Conservation (phyloP, 2,797 vertebrate species). For the Molossus molossus region DNA sequence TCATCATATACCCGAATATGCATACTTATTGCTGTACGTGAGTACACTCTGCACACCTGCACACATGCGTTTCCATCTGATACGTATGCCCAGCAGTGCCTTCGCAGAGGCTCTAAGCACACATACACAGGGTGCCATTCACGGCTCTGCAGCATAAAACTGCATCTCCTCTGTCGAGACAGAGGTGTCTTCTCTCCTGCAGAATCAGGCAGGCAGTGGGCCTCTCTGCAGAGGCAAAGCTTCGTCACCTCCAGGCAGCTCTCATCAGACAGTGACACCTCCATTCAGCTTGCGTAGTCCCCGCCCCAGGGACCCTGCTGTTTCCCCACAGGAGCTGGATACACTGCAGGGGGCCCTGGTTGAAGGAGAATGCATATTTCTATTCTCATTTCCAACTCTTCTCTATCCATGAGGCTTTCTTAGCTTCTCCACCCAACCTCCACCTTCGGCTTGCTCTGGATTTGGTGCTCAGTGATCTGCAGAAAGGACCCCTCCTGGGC, state of each 20-base stretch:
- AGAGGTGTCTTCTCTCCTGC: background rate
- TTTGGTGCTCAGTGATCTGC: background rate
- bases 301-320: background rate
- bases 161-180: background rate
- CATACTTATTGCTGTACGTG: rapidly evolving
- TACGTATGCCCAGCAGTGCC: background rate
- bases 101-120: too few species aligned
- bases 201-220: background rate
- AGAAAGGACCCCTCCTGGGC: background rate
- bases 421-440: background rate
- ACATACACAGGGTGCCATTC: rapidly evolving
- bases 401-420: background rate
- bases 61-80: background rate
- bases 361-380: background rate
- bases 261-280: slow-evolving; percentile 45
- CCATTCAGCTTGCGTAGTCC: background rate
- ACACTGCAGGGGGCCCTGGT: background rate
- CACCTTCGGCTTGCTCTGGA: background rate
- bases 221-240: background rate
- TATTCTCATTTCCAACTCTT: background rate
- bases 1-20: background rate
- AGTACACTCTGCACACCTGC: background rate
- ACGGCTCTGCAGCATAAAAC: background rate
- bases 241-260: background rate
- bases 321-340: background rate